Conservation (phyloP, 2,113 vertebrate genomes). For the Lycocorax pyrrhopterus region DNA sequence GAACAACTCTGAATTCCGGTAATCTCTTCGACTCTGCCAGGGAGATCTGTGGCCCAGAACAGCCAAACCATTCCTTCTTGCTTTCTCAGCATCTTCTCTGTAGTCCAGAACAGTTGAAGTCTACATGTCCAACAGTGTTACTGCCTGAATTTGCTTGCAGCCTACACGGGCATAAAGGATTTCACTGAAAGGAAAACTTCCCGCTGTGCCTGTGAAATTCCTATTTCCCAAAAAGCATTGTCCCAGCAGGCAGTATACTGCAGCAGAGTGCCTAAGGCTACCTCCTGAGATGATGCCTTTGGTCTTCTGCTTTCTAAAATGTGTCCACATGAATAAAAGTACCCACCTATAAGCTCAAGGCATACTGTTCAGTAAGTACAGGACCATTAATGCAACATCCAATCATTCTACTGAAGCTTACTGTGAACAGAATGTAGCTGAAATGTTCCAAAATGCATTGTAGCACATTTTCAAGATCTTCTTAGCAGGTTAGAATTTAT, state of each 20-base stretch:
- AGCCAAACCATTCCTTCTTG: neutral
- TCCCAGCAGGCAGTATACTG: neutral
- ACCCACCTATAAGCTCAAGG: neutral
- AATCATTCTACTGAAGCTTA: neutral
- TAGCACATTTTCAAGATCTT: neutral
- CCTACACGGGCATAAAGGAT: neutral
- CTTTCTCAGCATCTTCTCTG: neutral
- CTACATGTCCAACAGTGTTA: neutral
- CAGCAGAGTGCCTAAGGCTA: neutral
- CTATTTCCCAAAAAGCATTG: neutral
- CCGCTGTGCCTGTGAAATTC: neutral
- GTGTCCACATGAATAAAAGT: neutral
- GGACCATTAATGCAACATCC: neutral
- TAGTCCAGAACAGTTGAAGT: neutral
- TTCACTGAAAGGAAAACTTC: neutral
- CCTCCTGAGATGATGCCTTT: neutral
- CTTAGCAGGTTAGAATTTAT: neutral
- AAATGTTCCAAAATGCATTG: neutral
- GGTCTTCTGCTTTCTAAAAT: neutral
- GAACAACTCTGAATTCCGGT: neutral
- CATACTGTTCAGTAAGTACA: neutral
- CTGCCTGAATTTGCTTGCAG: neutral
- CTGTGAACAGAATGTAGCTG: neutral
- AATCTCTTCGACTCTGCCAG: neutral
- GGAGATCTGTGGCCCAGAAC: neutral